Percentiles rank a stretch among this genome's conserved stretches.
Conservation (phyloP, 2,888 invertebrate genomes). For the Melanotus villosus region DNA sequence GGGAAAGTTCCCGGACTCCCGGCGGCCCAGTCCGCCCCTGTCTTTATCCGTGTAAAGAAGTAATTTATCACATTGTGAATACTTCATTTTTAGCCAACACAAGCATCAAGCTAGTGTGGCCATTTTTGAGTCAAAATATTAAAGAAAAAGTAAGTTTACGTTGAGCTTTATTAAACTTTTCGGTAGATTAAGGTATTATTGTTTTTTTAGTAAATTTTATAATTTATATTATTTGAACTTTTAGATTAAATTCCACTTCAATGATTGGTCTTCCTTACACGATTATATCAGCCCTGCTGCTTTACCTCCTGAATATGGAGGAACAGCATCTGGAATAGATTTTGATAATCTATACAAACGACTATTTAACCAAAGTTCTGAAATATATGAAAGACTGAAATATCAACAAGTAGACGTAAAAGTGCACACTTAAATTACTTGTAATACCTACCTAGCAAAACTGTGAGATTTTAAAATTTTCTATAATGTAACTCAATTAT, state of each 20-base stretch:
- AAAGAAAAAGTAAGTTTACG: slow-evolving; percentile 53
- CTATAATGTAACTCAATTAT: no score
- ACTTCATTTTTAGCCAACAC: slow-evolving; percentile 57
- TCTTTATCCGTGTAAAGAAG: slow-evolving; percentile 62
- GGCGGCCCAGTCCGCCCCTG: no score
- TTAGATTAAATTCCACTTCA: slow-evolving; percentile 70
- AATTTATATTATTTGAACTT: no score
- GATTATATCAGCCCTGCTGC: slow-evolving; percentile 67
- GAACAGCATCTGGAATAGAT: slow-evolving; percentile 61
- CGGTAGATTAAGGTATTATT: no score
- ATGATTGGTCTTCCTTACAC: slow-evolving; percentile 70
- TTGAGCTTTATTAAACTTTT: no score
- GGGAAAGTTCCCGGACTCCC: no score
- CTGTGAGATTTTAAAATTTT: no score
- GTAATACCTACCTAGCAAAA: no score
- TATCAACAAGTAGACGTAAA: slow-evolving; percentile 66
- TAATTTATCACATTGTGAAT: slow-evolving; percentile 62
- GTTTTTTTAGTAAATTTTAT: no score
- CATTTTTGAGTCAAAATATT: slow-evolving; percentile 59
- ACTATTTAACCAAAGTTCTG: slow-evolving; percentile 53
- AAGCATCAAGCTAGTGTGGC: slow-evolving; percentile 61
- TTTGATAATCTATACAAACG: slow-evolving; percentile 51
- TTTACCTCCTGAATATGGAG: slow-evolving; percentile 72
- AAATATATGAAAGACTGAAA: slow-evolving; percentile 55
- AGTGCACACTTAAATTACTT: no score